Base-by-base conservation (phyloP, 2,797 vertebrate species). In the Sebastes alutus region DNA sequence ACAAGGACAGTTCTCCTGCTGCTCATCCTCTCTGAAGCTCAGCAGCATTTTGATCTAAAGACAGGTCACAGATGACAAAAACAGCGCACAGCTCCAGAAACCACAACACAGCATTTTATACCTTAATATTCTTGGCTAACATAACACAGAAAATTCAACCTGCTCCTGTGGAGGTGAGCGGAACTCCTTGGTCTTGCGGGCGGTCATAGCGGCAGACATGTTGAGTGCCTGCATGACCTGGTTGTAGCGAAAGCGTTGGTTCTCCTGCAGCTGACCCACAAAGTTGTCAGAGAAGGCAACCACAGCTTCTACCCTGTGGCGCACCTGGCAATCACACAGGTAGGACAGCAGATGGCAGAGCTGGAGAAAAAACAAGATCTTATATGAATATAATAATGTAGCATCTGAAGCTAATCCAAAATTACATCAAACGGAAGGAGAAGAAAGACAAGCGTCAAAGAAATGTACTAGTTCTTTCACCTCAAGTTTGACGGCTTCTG, bases 161-260 rank as follows among this genome's bases (percentile, higher is more conserved):
- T 99, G 98, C 14, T 99, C 98, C 68, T 98, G 97, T 29, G 97
- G 97, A 16, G 97, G 98, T 1, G 98, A 98, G 38, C 98, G 95
- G 80, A 99, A 99, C 88, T 99, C 98, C 88, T 97, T 99, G 16
- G 98, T 99, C 88, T 97, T 99, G 85, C 97, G 96, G 69, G 98
- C 98, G 0, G 98, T 99, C 60, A 99, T 94, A 0, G 97, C 97
- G 2, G 97, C 98, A 0, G 98, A 99, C 98, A 99, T 99, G 91
- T 99, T 97, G 83, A 99, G 94, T 2, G 98, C 98, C 87, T 97
- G 96, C 97, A 99, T 98, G 29, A 99, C 97, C 87, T 99, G 96
- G 6, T 97, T 96, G 87, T 99, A 99, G 13, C 98, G 96, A 89
- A 97, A 97, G n/a, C 95, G 96, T 0, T 99, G 98, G 91, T 99